Evolutionary conservation across 2,888 invertebrate species (phyloP).

Genomic region (Athalia circularis): DNA sequence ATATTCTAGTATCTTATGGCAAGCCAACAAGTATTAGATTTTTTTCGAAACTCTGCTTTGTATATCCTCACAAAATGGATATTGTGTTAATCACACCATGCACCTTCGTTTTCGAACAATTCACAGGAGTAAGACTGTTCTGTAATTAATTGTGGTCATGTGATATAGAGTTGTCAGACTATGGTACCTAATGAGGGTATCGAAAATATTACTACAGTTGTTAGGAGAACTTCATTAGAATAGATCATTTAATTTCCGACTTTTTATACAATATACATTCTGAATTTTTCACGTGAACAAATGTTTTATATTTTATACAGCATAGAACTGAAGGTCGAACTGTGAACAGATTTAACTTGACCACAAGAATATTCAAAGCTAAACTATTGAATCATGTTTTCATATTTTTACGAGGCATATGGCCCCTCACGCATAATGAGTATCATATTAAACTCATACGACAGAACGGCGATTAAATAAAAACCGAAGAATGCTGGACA

Average conservation of each 20-base stretch:
- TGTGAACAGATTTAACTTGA: slow-evolving; percentile 21
- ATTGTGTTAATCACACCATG: not conserved
- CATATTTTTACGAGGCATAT: slow-evolving; percentile 30
- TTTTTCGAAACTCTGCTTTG: slow-evolving; percentile 1
- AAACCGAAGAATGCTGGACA: slow-evolving; percentile 43
- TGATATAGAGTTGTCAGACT: slow-evolving; percentile 34
- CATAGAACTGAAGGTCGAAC: not conserved
- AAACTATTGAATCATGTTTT: slow-evolving; percentile 13
- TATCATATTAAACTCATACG: slow-evolving; percentile 48
- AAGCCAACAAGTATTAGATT: slow-evolving; percentile 24
- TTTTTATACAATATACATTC: slow-evolving; percentile 33
- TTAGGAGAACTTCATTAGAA: not conserved
- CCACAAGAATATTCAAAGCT: not conserved
- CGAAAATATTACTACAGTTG: not conserved
- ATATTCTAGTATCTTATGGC: not conserved
- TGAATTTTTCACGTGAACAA: slow-evolving; percentile 15
- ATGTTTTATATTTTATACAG: slow-evolving; percentile 36
- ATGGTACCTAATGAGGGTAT: not conserved
- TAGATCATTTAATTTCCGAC: slow-evolving; percentile 24
- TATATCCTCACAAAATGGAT: slow-evolving; percentile 9
- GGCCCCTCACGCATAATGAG: slow-evolving; percentile 45
- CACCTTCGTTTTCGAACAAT: not conserved
- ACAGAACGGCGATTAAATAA: slow-evolving; percentile 51
- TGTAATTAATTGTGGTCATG: slow-evolving; percentile 10
- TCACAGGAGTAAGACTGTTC: slow-evolving; percentile 4